Evolutionary conservation across 2,888 invertebrate species (phyloP), one percentile per base, ranked within the genome.

Genomic region (Caenorhabditis macrosperma): DNA sequence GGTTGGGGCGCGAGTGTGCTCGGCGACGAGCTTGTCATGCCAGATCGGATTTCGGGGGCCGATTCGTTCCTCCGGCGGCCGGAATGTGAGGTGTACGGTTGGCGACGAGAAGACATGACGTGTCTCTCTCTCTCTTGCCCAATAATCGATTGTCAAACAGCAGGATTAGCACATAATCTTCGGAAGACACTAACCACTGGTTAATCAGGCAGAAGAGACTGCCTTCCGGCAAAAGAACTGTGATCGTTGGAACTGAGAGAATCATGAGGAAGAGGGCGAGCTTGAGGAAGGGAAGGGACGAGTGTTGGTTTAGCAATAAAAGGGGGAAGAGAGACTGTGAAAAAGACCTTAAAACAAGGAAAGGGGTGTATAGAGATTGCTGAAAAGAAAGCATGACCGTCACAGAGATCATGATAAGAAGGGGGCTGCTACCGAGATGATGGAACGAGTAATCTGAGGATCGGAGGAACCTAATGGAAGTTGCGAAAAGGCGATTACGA

Each of bases 111-210:
- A 26, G 50, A 33, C 57, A 74, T 74, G 74, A 74, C 74, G 74
- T 74, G 50, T 64, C 20, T 33, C n/a, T n/a, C n/a, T n/a, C n/a
- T 52, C 41, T 54, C 28, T 41, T n/a, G 26, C 35, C 44, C 30
- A 64, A 74, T 63, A 74, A 74, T 74, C 74, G 74, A 74, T 64
- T 74, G 74, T 74, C 64, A 74, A 74, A 74, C 74, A 74, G 54
- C 63, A n/a, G 46, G 59, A 64, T 74, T 74, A 72, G 71, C 63
- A 57, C 64, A 33, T 74, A 74, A 74, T 74, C 74, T 74, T 64
- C 64, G 48, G 64, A 66, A 59, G 59, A 64, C 72, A 74, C 57
- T 63, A 64, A 57, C 57, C 54, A 64, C 50, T 57, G 46, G 64
- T 50, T 64, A 74, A 64, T 74, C 71, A 72, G 63, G 63, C 20